Evolutionary conservation across 2,888 invertebrate genomes (phyloP), one percentile per base, ranked within the genome.

Genomic region (Melipona bicolor): DNA sequence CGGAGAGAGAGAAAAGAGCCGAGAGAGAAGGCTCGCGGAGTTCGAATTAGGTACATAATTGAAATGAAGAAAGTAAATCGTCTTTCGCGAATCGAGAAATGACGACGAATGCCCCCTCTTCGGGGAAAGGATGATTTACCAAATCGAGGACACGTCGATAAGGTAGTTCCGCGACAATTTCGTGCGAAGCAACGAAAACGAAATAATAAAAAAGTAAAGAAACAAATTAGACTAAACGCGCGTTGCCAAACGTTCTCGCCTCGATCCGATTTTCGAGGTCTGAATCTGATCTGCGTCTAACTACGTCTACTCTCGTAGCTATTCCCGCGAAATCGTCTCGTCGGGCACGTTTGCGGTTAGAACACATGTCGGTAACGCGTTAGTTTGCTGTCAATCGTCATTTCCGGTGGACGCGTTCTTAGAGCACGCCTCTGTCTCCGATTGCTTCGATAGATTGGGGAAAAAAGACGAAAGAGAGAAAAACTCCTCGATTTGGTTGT

Each of bases 401-500:
- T 43, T 64, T 19, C 27, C 27, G 13, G 9, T 17, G 32, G 54
- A 32, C 78, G 49, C 59, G 24, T 67, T 62, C 24, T 59, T 74
- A 65, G 68, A 50, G 65, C 69, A 68, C 49, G 9, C 43, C 43
- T 43, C 69, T 68, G 61, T 64, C 68, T 79, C 68, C 21, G 54
- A 75, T 85, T 77, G 77, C 81, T 85, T 77, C 52, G 50, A 52
- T 85, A 77, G 74, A 69, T 77, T 59, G 36, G 36, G 36, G 9
- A 9, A 36, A 43, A 11, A 64, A 81, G 9, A 54, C 5, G 15
- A 52, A 54, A 56, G n/a, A 56, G 59, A 68, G 27, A 27, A 27
- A 62, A 69, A 65, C 50, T 80, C 70, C 83, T 86, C 84, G 77
- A 80, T 87, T 87, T 81, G 77, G 74, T 86, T 80, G 89, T 87